A percentile compares a stretch with the other conserved stretches of the same genome.
These are phyloP conservation scores for Lasaia peninsularis DNA, from an alignment of 1,140 invertebrate genomes.

Conservation along the genomic window DNA sequence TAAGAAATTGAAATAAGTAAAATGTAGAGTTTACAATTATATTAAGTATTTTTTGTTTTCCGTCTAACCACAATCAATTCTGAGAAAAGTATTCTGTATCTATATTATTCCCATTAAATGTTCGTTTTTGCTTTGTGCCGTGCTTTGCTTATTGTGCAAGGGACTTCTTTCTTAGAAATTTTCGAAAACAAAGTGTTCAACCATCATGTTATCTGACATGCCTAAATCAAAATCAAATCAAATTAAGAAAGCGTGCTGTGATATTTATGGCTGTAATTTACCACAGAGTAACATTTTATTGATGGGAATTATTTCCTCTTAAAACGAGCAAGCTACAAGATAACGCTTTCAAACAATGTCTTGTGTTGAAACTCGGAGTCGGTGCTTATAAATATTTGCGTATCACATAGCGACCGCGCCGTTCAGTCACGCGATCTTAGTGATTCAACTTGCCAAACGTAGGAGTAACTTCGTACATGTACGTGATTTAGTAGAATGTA, in stretches of 20 bases:
- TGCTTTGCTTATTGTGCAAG: no score
- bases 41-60: no score
- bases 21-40: no score
- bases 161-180: no score
- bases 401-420: constrained; percentile 39
- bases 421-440: constrained; percentile 9
- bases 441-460: no score
- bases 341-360: constrained; percentile 65
- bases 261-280: constrained; percentile 16
- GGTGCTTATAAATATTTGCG: constrained; percentile 56
- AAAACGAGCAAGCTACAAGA: constrained; percentile 49
- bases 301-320: constrained; percentile 55
- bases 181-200: not conserved
- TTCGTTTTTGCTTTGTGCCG: no score
- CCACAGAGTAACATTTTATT: constrained; percentile 45
- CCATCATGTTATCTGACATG: not conserved
- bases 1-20: no score
- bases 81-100: no score
- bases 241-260: not conserved
- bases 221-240: not conserved
- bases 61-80: no score
- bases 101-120: no score
- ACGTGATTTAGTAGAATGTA: no score
- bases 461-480: no score
- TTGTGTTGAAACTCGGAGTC: constrained; percentile 36